Evolutionary conservation across 2,113 vertebrate species (phyloP).

Genomic region (Phrynosoma platyrhinos): DNA sequence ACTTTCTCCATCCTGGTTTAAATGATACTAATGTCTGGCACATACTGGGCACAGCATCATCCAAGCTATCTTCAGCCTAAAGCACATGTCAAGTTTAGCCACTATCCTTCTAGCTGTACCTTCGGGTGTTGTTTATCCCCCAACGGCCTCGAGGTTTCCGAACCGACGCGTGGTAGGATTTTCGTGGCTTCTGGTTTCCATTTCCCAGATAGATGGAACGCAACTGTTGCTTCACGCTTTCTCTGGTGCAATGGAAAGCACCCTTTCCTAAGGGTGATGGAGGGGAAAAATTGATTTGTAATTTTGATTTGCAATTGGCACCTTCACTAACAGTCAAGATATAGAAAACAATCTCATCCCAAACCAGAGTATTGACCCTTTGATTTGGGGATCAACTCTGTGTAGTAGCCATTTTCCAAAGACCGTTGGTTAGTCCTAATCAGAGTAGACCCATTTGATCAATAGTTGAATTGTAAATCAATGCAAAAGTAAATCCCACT

Average conservation of each 20-base stretch:
- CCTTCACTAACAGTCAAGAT: neutral
- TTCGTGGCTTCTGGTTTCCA: neutral
- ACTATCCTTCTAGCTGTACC: neutral
- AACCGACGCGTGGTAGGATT: rapidly evolving
- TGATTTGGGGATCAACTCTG: no score
- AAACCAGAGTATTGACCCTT: no score
- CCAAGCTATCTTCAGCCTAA: neutral
- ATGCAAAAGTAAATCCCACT: no score
- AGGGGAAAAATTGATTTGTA: neutral
- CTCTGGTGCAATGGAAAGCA: neutral
- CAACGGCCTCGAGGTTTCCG: neutral
- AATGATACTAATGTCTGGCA: no score
- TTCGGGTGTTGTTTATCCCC: neutral
- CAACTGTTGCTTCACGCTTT: neutral
- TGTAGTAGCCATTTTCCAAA: no score
- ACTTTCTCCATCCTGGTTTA: no score
- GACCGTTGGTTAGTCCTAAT: no score
- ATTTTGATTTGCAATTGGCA: no score
- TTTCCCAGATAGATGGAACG: neutral
- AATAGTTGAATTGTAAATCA: no score
- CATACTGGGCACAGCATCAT: neutral
- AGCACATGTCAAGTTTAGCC: no score
- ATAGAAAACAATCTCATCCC: neutral
- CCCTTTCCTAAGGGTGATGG: neutral
- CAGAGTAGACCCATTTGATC: no score